Evolutionary conservation across 2,888 invertebrate genomes (phyloP), one percentile per base, ranked within the genome.

Genomic region (Uloborus plumipes): DNA sequence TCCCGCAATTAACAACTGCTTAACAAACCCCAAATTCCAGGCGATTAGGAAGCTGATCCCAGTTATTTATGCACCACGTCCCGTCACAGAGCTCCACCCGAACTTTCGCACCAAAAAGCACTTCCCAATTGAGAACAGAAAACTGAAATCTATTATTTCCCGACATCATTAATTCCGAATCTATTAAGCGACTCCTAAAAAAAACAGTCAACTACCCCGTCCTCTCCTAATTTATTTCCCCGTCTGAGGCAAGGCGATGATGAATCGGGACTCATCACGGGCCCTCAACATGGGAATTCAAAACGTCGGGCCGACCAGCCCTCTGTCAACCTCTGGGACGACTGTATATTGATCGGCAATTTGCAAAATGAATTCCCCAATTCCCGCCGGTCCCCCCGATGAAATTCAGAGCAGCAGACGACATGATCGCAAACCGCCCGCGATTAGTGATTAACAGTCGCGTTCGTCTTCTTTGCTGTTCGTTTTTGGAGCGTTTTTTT

Each of bases 311-410:
- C 14, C 65, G 73, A 65, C 65, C 73, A 39, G 59, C 51, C 14
- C 50, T 58, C 77, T 78, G 77, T 78, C 77, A 64, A 39, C 65
- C 69, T 55, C n/a, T n/a, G 18, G 55, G 55, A 55, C 55, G 55
- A 65, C 70, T 62, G 70, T 78, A 39, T 39, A 78, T 78, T 78
- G 77, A 78, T 78, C 77, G 77, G 77, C 77, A 78, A 78, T 78
- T 78, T 78, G 77, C 77, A 64, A 78, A 71, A 78, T 78, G 70
- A 77, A 70, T 71, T 64, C 77, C 61, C 58, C 47, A 49, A 55
- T 50, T 71, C 77, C 77, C 70, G 64, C 9, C 16, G 77, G 77
- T 70, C 62, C 20, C n/a, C 20, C 69, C 77, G 77, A 78, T 78
- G 77, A 78, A 78, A 71, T 78, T 71, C 64, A n/a, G n/a, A n/a